These are phyloP conservation scores for Cheirogaleus medius DNA, from an alignment of 2,113 vertebrate species.

Conservation along the genomic window DNA sequence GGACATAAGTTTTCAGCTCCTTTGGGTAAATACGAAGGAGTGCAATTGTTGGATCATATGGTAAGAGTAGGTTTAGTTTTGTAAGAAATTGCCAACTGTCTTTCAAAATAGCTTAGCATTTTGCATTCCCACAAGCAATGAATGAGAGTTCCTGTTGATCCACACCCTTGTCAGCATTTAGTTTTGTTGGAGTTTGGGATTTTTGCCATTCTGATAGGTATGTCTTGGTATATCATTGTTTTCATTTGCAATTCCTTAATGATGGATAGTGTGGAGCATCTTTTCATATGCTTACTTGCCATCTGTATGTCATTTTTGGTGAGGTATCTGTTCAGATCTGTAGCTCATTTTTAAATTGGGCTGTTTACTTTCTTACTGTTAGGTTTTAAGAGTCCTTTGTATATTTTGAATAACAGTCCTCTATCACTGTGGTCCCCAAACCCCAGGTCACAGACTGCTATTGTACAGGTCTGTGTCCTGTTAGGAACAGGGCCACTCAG, in stretches of 20 bases:
- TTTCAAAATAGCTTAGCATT: slow-evolving; percentile 13
- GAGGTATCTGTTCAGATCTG: not conserved
- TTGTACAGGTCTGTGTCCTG: not conserved
- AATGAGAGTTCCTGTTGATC: not conserved
- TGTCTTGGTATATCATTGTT: not conserved
- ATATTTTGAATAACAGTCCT: not conserved
- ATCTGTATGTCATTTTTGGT: not conserved
- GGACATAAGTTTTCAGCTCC: not conserved
- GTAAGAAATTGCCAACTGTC: not conserved
- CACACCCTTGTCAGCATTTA: not conserved
- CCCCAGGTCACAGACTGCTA: too few relatives aligned
- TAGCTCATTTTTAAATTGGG: not conserved
- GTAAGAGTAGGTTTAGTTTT: not conserved
- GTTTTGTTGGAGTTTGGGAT: not conserved
- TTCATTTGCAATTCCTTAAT: slow-evolving; percentile 5
- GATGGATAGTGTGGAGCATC: not conserved
- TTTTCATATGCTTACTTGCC: not conserved
- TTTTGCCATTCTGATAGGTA: not conserved
- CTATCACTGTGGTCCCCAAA: not conserved
- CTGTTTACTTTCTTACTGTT: not conserved
- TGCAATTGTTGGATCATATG: not conserved
- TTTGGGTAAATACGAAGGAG: not conserved
- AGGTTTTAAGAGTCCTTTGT: not conserved
- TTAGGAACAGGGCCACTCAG: too few relatives aligned
- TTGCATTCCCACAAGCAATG: not conserved